A percentile compares a stretch with the other conserved stretches of the same genome.
phyloP scores from a whole-genome alignment of 2,888 invertebrate species.

The Eulithis prunata region DNA sequence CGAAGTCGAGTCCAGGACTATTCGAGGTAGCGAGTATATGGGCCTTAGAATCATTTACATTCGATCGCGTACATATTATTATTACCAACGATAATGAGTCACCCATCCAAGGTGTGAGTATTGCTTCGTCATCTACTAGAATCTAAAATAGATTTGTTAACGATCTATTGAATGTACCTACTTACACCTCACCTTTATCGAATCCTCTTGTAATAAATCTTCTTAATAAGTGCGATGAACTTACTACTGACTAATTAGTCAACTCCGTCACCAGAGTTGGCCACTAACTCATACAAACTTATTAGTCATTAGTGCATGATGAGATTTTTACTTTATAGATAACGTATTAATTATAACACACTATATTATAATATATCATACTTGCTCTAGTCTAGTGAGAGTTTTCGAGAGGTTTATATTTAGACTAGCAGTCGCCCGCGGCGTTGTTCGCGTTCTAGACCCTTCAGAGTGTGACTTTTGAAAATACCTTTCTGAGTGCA shows the following conservation, averaged over 20 bases:
- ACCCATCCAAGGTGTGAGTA: neutral
- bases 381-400: conserved; percentile 14
- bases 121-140: neutral
- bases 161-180: neutral
- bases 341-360: conserved; percentile 7
- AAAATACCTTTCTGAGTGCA: no score
- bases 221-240: conserved; percentile 38
- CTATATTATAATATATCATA: neutral
- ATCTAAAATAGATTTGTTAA: conserved; percentile 35
- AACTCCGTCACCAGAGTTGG: no score
- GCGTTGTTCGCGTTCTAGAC: no score
- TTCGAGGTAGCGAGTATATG: no score
- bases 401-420: conserved; percentile 12
- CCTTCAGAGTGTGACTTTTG: no score
- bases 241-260: neutral
- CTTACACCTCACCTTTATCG: conserved; percentile 33
- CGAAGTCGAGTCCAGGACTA: no score
- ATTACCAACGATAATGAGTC: neutral
- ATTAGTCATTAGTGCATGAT: conserved; percentile 37
- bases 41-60: no score
- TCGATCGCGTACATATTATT: no score
- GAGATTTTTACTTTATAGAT: conserved; percentile 37
- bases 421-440: no score
- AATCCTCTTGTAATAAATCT: conserved; percentile 33
- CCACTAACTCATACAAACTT: conserved; percentile 11